phyloP scores from a whole-genome alignment of 1,140 invertebrate genomes.

The Papilio aristodemus region DNA sequence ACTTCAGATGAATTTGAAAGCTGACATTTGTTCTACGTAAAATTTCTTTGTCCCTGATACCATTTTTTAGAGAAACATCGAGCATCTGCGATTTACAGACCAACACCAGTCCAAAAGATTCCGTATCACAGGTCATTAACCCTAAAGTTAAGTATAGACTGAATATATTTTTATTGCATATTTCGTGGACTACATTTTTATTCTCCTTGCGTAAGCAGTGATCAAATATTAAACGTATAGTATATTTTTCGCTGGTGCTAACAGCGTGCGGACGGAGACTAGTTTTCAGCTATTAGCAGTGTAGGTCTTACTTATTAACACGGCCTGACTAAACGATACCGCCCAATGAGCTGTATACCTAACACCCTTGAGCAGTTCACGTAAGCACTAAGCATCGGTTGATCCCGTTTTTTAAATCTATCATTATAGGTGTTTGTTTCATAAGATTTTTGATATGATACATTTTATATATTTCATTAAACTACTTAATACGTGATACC shows the following conservation, averaged over 20 bases:
- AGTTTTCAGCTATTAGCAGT: conserved; percentile 74
- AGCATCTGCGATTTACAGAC: too few species aligned
- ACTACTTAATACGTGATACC: too few species aligned
- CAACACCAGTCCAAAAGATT: too few species aligned
- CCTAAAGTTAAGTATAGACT: too few species aligned
- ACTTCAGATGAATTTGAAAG: too few species aligned
- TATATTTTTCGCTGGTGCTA: conserved; percentile 64
- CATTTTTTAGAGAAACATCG: too few species aligned
- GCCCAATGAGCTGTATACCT: conserved; percentile 51
- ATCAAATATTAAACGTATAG: conserved; percentile 33
- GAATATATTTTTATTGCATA: too few species aligned
- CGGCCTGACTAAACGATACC: conserved; percentile 63
- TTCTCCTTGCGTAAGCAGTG: background rate
- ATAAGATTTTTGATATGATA: background rate
- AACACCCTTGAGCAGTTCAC: conserved; percentile 49
- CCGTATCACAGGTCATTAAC: too few species aligned
- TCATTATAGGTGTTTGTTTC: background rate
- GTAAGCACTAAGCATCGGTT: background rate
- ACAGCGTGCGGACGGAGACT: conserved; percentile 65
- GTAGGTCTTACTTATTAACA: conserved; percentile 75
- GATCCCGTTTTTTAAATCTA: conserved; percentile 1
- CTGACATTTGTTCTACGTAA: too few species aligned
- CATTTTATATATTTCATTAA: too few species aligned
- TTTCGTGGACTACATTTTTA: background rate
- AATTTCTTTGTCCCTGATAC: too few species aligned